These are phyloP conservation scores for Aproaerema taeniolella DNA, from an alignment of 2,888 invertebrate species.

Conservation along the genomic window DNA sequence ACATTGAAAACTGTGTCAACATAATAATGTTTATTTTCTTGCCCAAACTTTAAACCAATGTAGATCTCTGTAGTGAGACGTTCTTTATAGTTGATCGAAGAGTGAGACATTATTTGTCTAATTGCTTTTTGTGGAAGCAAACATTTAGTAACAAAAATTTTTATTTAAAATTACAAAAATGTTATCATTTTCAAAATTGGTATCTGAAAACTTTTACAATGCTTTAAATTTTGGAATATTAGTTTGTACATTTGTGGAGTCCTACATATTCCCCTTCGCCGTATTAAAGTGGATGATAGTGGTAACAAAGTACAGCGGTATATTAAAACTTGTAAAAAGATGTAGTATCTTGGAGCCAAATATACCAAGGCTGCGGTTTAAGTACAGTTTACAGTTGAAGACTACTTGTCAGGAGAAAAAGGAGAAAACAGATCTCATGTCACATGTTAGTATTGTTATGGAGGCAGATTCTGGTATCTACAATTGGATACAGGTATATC, in stretches of 20 bases:
- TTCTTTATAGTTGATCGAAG: too few relatives aligned
- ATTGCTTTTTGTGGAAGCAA: too few relatives aligned
- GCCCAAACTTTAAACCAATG: too few relatives aligned
- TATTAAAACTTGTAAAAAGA: slow-evolving; percentile 19
- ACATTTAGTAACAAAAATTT: not conserved
- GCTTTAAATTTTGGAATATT: slow-evolving; percentile 35
- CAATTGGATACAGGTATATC: slow-evolving; percentile 33
- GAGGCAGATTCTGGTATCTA: slow-evolving; percentile 25
- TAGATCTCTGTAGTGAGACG: too few relatives aligned
- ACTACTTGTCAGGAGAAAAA: slow-evolving; percentile 28
- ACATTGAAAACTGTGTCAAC: too few relatives aligned
- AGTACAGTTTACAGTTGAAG: slow-evolving; percentile 38
- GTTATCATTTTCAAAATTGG: slow-evolving; percentile 15
- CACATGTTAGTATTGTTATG: slow-evolving; percentile 38
- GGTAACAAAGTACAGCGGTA: slow-evolving; percentile 35
- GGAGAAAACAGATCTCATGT: slow-evolving; percentile 26
- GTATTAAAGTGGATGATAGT: slow-evolving; percentile 46
- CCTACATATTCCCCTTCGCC: slow-evolving; percentile 40
- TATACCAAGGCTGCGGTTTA: slow-evolving; percentile 26
- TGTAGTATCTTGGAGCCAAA: slow-evolving; percentile 1
- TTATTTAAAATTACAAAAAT: too few relatives aligned
- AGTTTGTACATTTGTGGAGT: slow-evolving; percentile 40
- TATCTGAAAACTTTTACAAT: slow-evolving; percentile 27
- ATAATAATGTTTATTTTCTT: too few relatives aligned
- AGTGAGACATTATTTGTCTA: too few relatives aligned